phyloP scores from a whole-genome alignment of 2,797 vertebrate genomes.

The Poeciliopsis gracilis region DNA sequence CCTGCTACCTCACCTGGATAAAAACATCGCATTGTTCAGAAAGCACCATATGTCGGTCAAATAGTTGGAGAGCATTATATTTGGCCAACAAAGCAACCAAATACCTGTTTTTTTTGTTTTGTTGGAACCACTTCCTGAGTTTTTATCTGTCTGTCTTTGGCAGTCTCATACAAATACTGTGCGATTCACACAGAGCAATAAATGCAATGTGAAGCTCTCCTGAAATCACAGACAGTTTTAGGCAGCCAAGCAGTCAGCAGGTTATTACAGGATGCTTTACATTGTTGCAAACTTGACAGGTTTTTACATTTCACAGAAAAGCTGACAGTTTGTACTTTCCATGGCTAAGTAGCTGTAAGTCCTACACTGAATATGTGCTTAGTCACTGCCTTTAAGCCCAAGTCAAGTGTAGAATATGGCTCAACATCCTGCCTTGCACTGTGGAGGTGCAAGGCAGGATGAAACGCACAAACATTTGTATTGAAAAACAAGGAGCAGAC shows the following conservation, averaged over 20 bases:
- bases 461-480: not conserved
- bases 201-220: constrained; percentile 24
- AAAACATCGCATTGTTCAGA: constrained; percentile 7
- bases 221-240: constrained; percentile 23
- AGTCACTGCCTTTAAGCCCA: constrained; percentile 62
- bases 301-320: constrained; percentile 50
- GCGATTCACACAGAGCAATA: constrained; percentile 12
- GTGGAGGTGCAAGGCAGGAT: constrained; percentile 8
- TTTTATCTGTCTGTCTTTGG: constrained; percentile 33
- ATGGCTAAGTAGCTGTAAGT: constrained; percentile 59
- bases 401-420: constrained; percentile 38
- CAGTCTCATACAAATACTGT: not conserved
- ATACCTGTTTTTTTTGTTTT: constrained; percentile 2
- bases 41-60: constrained; percentile 63
- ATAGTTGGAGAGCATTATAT: constrained; percentile 60
- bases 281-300: constrained; percentile 55
- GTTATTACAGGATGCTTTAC: constrained; percentile 52
- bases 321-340: constrained; percentile 60
- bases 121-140: constrained; percentile 25
- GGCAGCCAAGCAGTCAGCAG: constrained; percentile 55
- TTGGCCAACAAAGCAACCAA: constrained; percentile 56
- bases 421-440: constrained; percentile 39
- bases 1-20: constrained; percentile 31
- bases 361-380: constrained; percentile 63
- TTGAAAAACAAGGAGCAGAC: not conserved